Evolutionary conservation across 2,113 vertebrate genomes (phyloP).

Genomic region (Amphilophus citrinellus): DNA sequence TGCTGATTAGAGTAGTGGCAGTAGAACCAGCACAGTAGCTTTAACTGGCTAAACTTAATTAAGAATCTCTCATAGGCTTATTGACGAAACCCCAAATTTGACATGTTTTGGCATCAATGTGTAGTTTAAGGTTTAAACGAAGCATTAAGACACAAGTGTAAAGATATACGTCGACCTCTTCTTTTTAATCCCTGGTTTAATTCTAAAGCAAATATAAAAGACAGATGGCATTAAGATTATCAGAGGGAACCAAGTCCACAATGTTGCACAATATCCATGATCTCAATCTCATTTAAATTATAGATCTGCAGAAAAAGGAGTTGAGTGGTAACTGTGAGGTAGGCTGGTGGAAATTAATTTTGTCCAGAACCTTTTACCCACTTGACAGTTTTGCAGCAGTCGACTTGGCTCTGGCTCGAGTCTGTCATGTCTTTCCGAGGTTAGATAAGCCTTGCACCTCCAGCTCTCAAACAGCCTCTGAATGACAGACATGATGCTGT

Average conservation of each 20-base stretch:
- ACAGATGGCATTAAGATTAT: slow-evolving; percentile 1
- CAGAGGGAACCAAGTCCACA: neutral
- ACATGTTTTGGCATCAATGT: neutral
- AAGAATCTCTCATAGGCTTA: neutral
- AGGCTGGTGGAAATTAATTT: slow-evolving; percentile 42
- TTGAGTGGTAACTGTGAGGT: slow-evolving; percentile 8
- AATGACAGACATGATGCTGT: slow-evolving; percentile 44
- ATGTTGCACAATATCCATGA: neutral
- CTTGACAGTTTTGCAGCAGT: slow-evolving; percentile 50
- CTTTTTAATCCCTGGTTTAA: neutral
- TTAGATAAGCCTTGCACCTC: slow-evolving; percentile 63
- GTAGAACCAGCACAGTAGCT: neutral
- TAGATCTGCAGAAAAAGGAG: slow-evolving; percentile 18
- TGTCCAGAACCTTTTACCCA: slow-evolving; percentile 45
- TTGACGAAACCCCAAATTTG: neutral
- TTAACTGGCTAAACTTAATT: neutral
- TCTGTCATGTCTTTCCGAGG: slow-evolving; percentile 52
- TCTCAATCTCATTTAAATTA: neutral
- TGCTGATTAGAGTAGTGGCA: neutral
- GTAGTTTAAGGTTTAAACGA: neutral
- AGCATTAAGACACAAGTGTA: neutral
- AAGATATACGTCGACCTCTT: neutral
- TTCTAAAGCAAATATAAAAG: neutral
- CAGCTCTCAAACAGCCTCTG: slow-evolving; percentile 50
- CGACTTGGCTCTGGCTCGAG: slow-evolving; percentile 34